Evolutionary conservation across 2,113 vertebrate genomes (phyloP), one percentile per base, ranked within the genome.

Genomic region (Hydropotes inermis): DNA sequence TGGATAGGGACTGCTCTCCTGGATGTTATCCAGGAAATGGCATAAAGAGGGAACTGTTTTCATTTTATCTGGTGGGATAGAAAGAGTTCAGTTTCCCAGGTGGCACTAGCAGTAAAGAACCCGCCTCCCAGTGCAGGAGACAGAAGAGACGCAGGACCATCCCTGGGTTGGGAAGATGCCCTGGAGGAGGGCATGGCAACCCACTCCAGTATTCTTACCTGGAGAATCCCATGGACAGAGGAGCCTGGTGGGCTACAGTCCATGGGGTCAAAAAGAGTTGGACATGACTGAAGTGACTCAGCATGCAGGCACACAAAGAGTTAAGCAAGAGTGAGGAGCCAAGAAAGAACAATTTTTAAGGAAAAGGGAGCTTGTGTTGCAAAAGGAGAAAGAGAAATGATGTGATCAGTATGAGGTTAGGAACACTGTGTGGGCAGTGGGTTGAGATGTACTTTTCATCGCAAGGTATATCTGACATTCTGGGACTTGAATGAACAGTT

Each of bases 321-420:
- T 78, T 85, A 54, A 83, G 50, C 33, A 57, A 70, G 47, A 92
- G 23, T 6, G 30, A 95, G 45, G 14, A 67, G 6, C 21, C 55
- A 91, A 95, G 85, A 83, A 91, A 93, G 47, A 86, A 50, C 9
- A 61, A 15, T 83, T 55, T 85, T 91, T 45, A 70, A 89, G 55
- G 4, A 43, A 92, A 94, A 90, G 0, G 28, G 86, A 88, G 50
- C 7, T 52, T 93, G 33, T n/a, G 33, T 82, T 95, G 19, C 9
- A 55, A 91, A 87, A 84, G 27, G 45, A 85, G n/a, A 33, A 50
- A 43, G 74, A 96, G 43, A 98, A 96, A 55, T 79, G 33, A 50
- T 17, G 78, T 2, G 54, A 45, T n/a, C 1, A 8, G 36, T 55
- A 50, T 0, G 3, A 87, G 36, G 33, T 54, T 67, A 28, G 47